A percentile compares a stretch with the other conserved stretches of the same genome.
Conservation (phyloP, 2,888 invertebrate genomes). For the Oligia latruncula region DNA sequence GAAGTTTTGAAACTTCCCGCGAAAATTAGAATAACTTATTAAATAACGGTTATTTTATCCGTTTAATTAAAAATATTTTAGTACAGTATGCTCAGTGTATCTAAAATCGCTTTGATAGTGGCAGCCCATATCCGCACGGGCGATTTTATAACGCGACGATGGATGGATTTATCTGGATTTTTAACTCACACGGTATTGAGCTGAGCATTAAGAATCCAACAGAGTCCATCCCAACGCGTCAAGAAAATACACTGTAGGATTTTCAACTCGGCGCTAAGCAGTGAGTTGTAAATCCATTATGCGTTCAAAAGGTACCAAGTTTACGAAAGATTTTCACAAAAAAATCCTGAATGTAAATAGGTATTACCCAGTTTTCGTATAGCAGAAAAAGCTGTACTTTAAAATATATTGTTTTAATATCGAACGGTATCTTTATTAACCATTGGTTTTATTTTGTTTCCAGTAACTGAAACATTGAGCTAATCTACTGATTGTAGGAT, state of each 20-base stretch:
- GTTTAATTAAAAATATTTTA: not conserved
- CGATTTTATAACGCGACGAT: not conserved
- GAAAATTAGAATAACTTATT: not conserved
- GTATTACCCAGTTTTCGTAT: not conserved
- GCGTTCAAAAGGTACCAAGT: not conserved
- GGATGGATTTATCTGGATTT: not conserved
- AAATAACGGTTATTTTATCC: conserved; percentile 17
- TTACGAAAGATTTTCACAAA: not conserved
- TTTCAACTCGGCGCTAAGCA: not conserved
- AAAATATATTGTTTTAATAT: not conserved
- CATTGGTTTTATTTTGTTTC: not conserved
- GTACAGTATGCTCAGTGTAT: not conserved
- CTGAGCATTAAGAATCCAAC: not conserved
- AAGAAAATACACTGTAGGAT: not conserved
- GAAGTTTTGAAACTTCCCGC: conserved; percentile 7
- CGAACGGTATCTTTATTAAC: not conserved
- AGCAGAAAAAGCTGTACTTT: not conserved
- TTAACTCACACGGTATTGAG: not conserved
- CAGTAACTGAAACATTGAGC: not conserved
- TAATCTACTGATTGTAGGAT: not conserved
- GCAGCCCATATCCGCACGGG: not conserved
- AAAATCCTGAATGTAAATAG: not conserved
- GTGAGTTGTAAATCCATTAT: not conserved
- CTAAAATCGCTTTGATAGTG: not conserved
- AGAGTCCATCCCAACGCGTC: not conserved